These are phyloP conservation scores for Cliona cf. orientalis DNA, from an alignment of 37 sponge, comb jelly and placozoan genomes.

Conservation along the genomic window DNA sequence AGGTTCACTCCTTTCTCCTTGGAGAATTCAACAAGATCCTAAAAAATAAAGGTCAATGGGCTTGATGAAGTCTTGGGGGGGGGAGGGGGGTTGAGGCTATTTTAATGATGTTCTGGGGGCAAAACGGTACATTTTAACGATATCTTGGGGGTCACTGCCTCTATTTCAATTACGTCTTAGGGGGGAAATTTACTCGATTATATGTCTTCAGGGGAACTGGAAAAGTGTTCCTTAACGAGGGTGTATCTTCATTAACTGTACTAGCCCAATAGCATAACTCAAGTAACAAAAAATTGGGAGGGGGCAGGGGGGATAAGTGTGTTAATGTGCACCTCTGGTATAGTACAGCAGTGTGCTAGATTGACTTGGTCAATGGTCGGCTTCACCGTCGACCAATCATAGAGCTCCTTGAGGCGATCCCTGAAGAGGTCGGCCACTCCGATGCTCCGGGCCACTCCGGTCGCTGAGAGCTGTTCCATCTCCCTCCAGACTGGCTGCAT, in stretches of 20 bases:
- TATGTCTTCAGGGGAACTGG: no score
- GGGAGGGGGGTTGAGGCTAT: no score
- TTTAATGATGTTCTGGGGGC: no score
- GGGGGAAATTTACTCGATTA: no score
- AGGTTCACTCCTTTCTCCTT: slow-evolving; percentile 24
- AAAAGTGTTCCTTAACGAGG: no score
- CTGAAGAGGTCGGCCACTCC: slow-evolving; percentile 66
- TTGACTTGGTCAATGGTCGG: slow-evolving; percentile 71
- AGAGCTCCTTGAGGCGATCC: slow-evolving; percentile 38
- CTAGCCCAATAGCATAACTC: background rate
- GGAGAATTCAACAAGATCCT: slow-evolving; percentile 50
- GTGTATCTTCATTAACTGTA: no score
- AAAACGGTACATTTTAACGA: no score
- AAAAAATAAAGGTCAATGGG: background rate
- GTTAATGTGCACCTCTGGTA: slow-evolving; percentile 70
- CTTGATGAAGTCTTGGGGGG: no score
- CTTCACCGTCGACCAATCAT: slow-evolving; percentile 56
- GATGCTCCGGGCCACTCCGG: slow-evolving; percentile 23
- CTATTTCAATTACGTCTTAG: no score
- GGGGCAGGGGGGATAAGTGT: background rate
- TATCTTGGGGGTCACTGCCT: no score
- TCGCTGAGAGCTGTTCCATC: slow-evolving; percentile 25
- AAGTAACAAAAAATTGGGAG: background rate
- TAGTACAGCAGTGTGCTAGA: slow-evolving; percentile 70
- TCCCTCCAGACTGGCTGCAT: slow-evolving; percentile 58